phyloP scores from a whole-genome alignment of 1,140 invertebrate species.

The Monomorium pharaonis region DNA sequence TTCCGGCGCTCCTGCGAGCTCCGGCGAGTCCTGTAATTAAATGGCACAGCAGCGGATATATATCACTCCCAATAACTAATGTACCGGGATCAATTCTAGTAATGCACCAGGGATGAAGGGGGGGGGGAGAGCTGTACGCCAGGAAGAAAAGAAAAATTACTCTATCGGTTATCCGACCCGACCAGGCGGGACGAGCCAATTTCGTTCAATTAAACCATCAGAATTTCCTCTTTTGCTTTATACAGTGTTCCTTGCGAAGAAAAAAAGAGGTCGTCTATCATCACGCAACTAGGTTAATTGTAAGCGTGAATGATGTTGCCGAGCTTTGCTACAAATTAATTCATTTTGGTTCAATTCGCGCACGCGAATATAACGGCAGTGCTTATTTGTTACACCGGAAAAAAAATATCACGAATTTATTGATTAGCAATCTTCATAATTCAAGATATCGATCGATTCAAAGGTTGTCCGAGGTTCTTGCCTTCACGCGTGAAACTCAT shows the following conservation, averaged over 20 bases:
- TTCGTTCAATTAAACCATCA: constrained; percentile 33
- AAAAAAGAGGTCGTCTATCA: not conserved
- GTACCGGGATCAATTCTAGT: constrained; percentile 18
- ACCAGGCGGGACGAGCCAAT: constrained; percentile 5
- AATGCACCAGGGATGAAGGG: not conserved
- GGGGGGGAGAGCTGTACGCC: not conserved
- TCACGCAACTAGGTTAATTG: not conserved
- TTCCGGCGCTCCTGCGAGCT: not conserved
- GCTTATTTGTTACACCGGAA: not conserved
- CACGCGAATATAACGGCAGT: not conserved
- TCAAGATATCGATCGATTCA: not conserved
- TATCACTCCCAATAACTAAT: constrained; percentile 32
- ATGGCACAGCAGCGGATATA: constrained; percentile 27
- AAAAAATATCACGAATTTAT: not conserved
- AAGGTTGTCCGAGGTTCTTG: not conserved
- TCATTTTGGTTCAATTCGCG: not conserved
- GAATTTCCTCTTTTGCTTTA: not conserved
- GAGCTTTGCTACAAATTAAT: not conserved
- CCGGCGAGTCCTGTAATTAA: constrained; percentile 22
- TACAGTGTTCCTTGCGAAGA: not conserved
- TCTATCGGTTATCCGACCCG: constrained; percentile 38
- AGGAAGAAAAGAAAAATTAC: constrained; percentile 24
- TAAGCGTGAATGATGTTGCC: not conserved
- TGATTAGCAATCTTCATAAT: not conserved
- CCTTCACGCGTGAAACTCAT: not conserved